A percentile compares a stretch with the other conserved stretches of the same genome.
Conservation (phyloP, 2,113 vertebrate species). For the Peromyscus maniculatus region DNA sequence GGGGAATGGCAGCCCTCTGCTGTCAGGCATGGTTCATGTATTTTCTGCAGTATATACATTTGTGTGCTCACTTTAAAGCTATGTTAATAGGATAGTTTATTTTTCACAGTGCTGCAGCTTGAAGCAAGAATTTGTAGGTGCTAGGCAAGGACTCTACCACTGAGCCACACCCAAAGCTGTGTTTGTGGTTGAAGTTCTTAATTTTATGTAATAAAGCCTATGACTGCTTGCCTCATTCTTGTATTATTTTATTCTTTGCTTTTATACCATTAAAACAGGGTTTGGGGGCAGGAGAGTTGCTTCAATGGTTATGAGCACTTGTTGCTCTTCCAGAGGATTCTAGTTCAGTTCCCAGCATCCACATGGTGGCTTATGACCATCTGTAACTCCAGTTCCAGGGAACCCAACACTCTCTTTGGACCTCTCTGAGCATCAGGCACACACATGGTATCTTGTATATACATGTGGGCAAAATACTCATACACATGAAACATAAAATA, state of each 20-base stretch:
- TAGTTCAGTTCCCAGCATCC: neutral
- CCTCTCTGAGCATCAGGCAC: neutral
- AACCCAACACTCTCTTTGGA: neutral
- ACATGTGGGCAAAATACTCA: neutral
- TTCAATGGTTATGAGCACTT: neutral
- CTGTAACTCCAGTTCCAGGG: neutral
- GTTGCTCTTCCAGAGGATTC: neutral
- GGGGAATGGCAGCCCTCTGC: neutral
- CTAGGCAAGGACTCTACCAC: neutral
- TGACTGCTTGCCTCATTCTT: neutral
- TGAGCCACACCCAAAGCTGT: neutral
- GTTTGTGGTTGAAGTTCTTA: neutral
- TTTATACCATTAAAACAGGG: conserved; percentile 1
- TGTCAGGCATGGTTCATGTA: neutral
- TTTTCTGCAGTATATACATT: neutral
- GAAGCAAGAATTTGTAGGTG: neutral
- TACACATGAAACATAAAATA: neutral
- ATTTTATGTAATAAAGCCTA: conserved; percentile 26
- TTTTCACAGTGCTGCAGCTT: neutral
- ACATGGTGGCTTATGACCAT: neutral
- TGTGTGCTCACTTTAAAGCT: conserved; percentile 27
- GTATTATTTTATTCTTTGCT: conserved; percentile 45
- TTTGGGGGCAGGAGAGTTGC: neutral
- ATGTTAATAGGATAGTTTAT: neutral
- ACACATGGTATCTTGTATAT: neutral